Evolutionary conservation across 2,797 vertebrate species (phyloP).

Genomic region (Aselliscus stoliczkanus): DNA sequence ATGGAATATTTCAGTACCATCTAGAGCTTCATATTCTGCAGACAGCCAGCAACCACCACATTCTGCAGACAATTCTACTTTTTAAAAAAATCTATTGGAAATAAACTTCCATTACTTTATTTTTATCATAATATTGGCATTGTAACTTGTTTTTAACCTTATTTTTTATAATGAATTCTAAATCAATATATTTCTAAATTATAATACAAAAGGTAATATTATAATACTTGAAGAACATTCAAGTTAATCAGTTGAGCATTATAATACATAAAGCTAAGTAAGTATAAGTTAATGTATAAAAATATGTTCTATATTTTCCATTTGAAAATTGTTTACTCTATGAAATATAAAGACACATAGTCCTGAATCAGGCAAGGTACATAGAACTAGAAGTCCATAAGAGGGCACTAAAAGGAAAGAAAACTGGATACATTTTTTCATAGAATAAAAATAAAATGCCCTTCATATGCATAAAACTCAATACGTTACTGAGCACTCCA

Average conservation of each 20-base stretch:
- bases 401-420: background rate
- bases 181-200: background rate
- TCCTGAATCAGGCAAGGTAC: background rate
- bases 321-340: background rate
- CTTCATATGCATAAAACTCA: background rate
- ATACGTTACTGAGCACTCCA: background rate
- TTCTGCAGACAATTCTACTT: background rate
- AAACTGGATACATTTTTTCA: background rate
- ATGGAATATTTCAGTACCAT: constrained; percentile 5
- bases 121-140: background rate
- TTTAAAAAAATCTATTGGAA: background rate
- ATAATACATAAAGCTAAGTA: background rate
- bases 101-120: background rate
- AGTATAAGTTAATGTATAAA: background rate
- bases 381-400: background rate
- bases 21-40: background rate
- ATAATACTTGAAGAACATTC: background rate
- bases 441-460: background rate
- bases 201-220: background rate
- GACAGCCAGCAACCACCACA: background rate
- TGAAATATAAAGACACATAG: background rate
- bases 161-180: background rate
- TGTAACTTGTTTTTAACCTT: background rate
- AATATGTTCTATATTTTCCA: background rate
- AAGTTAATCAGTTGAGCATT: background rate